Conservation (phyloP, 37 sponge, comb jelly and placozoan genomes). For the Chondrilla cf. caribensis region DNA sequence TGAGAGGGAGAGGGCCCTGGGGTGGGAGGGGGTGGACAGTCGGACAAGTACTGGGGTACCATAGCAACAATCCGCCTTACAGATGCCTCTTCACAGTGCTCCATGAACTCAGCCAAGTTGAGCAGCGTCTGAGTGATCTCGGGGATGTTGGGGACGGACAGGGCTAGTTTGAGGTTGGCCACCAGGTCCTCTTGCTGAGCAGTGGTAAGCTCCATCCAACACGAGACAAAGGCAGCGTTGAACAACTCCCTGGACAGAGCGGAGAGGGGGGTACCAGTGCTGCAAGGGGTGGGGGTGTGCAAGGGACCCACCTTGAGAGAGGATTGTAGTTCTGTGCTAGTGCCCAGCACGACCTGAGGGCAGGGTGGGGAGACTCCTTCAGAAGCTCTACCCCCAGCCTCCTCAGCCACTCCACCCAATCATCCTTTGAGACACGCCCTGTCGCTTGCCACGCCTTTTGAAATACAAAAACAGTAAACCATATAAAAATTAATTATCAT, state of each 20-base stretch:
- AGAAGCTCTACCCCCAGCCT: slow-evolving; percentile 90
- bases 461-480: neutral
- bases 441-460: slow-evolving; percentile 76
- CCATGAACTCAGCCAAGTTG: slow-evolving; percentile 97
- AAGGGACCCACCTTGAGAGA: too few species aligned
- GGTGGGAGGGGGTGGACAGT: neutral
- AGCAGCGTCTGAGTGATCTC: slow-evolving; percentile 93
- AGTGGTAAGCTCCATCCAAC: slow-evolving; percentile 89
- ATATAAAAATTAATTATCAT: too few species aligned
- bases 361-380: slow-evolving; percentile 89
- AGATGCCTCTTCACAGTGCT: slow-evolving; percentile 90
- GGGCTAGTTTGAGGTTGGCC: slow-evolving; percentile 75
- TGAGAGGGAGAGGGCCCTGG: slow-evolving; percentile 76
- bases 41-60: neutral
- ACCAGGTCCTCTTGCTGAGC: slow-evolving; percentile 86
- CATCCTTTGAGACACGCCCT: slow-evolving; percentile 79
- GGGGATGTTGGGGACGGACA: slow-evolving; percentile 79
- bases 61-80: slow-evolving; percentile 32
- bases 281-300: too few species aligned
- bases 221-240: slow-evolving; percentile 97
- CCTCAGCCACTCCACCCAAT: slow-evolving; percentile 94
- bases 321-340: slow-evolving; percentile 82
- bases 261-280: too few species aligned
- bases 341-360: slow-evolving; percentile 83
- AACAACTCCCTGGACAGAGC: slow-evolving; percentile 80